Conservation (phyloP, 2,797 vertebrate genomes). For the Enteromius viviparus region DNA sequence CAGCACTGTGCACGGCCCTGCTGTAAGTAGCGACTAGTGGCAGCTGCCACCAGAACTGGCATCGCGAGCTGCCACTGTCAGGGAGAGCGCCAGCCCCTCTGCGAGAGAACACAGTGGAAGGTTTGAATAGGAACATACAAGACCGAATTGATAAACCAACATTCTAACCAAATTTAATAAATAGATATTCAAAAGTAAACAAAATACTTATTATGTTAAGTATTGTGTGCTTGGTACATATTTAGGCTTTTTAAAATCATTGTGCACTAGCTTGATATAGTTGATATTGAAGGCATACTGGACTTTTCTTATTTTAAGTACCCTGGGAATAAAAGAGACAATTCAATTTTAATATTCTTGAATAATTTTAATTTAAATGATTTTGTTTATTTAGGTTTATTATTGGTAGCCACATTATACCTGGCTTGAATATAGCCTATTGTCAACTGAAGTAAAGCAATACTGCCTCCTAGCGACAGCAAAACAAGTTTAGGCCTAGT, state of each 20-base stretch:
- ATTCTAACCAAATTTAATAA: neutral
- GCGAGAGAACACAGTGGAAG: neutral
- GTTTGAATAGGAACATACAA: neutral
- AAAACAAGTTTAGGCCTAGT: neutral
- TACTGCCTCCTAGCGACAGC: slow-evolving; percentile 19
- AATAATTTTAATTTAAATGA: neutral
- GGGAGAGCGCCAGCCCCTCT: too few species aligned
- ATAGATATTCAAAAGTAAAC: neutral
- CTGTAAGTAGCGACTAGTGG: too few species aligned
- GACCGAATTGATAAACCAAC: neutral
- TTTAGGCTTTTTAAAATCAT: neutral
- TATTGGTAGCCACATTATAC: too few species aligned
- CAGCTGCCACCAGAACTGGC: too few species aligned
- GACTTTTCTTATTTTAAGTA: neutral
- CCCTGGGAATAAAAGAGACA: neutral
- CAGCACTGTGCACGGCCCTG: too few species aligned
- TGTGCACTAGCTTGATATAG: neutral
- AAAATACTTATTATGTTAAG: too few species aligned
- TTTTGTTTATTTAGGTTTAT: neutral
- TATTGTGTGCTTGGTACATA: neutral
- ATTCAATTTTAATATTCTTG: neutral
- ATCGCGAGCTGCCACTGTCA: too few species aligned
- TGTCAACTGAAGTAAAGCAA: slow-evolving; percentile 9
- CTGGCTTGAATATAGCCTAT: neutral
- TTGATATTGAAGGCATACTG: neutral